Base-by-base conservation (phyloP, 2,888 invertebrate species). In the Stictocephala bisonia region DNA sequence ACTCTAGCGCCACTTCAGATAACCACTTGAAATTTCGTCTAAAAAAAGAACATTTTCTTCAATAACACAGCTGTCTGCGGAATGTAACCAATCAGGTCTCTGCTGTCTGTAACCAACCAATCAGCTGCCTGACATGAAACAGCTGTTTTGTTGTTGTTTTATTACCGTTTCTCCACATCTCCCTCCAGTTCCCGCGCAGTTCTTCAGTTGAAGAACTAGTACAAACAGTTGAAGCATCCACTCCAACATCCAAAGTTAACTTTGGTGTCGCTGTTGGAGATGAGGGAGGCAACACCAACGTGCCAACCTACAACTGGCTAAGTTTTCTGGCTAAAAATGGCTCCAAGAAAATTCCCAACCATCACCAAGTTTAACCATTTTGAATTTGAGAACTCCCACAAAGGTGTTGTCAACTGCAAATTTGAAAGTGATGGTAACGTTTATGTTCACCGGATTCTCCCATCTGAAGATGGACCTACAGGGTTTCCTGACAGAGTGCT, bases 401-500 rank as follows among this genome's bases (percentile, higher is more conserved):
- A n/a, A 50, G 51, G 53, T 13, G 15, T 15, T 27, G 35, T 53
- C 9, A 22, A 69, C 18, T 69, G 48, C 24, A 70, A 51, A 29
- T 13, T n/a, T 70, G 70, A 51, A 56, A 24, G 29, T 3, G 31
- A 31, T 29, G 51, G 35, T 13, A 70, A 70, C 40, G 22, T 70
- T 6, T 70, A 18, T 40, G 51, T 53, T 20, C 56, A 56, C 11
- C 1, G n/a, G 18, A 51, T 70, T 56, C 56, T 31, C 40, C n/a
- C 53, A 18, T 3, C 15, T 7, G 70, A 70, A 1, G 31, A 35
- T 31, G 70, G 20, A 24, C 53, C 24, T 29, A 24, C 29, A 70
- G 35, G 53, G 20, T 70, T 70, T 53, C 70, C 70, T 20, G 35
- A 70, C 1, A 31, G 20, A 70, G 35, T 70, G 6, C 18, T 22